A percentile compares a stretch with the other conserved stretches of the same genome.
Evolutionary conservation across 2,888 invertebrate species (phyloP).

Genomic region (Morpho deidamia): DNA sequence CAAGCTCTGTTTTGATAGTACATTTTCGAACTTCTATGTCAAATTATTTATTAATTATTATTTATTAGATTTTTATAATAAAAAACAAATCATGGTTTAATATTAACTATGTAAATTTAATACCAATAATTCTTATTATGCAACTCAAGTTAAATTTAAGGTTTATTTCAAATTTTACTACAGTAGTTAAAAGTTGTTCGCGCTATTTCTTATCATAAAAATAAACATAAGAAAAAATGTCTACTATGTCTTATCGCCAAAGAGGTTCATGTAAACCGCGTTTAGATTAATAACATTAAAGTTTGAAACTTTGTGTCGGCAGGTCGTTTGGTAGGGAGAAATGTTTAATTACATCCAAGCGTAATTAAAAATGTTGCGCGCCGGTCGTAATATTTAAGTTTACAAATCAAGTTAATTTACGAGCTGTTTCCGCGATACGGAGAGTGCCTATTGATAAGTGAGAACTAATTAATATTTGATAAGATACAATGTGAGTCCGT

Average conservation of each 20-base stretch:
- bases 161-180: no score
- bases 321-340: conserved; percentile 5
- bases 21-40: no score
- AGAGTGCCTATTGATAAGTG: conserved; percentile 14
- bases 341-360: conserved; percentile 9
- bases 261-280: not conserved
- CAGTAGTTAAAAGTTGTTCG: not conserved
- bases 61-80: no score
- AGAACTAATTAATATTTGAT: conserved; percentile 22
- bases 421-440: conserved; percentile 15
- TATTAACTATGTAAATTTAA: no score
- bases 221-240: not conserved
- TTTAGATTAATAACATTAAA: not conserved
- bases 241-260: not conserved
- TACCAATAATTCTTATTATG: no score
- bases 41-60: no score
- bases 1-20: no score
- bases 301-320: conserved; percentile 4
- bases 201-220: not conserved
- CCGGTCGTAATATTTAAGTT: conserved; percentile 13
- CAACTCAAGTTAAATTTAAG: no score
- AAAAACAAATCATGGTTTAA: no score
- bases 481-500: conserved; percentile 5
- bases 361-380: conserved; percentile 14
- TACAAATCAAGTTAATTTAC: conserved; percentile 14